A percentile compares a stretch with the other conserved stretches of the same genome.
Evolutionary conservation across 2,113 vertebrate species (phyloP).

Genomic region (Carollia perspicillata): DNA sequence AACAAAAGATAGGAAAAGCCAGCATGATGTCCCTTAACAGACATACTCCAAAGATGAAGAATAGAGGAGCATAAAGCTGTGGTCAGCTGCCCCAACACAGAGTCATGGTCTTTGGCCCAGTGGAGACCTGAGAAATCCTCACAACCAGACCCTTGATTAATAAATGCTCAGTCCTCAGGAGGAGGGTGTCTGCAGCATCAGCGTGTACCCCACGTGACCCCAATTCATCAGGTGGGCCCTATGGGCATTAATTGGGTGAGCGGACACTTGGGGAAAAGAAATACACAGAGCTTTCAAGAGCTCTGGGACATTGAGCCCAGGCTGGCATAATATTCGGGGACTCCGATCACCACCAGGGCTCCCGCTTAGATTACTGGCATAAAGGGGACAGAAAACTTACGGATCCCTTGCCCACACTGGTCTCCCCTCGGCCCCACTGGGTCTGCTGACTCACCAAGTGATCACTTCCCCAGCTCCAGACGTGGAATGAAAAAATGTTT

Average conservation of each 20-base stretch:
- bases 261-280: too few species aligned
- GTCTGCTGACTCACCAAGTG: neutral
- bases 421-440: neutral
- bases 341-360: neutral
- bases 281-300: neutral
- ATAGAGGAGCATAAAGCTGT: neutral
- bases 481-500: neutral
- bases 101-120: too few species aligned
- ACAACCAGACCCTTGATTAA: too few species aligned
- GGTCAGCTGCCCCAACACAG: neutral
- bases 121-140: too few species aligned
- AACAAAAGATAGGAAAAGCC: neutral
- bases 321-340: neutral
- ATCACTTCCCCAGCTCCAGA: neutral
- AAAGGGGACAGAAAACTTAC: neutral
- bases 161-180: too few species aligned
- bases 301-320: neutral
- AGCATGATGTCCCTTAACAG: neutral
- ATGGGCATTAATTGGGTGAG: too few species aligned
- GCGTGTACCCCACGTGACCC: neutral
- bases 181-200: too few species aligned
- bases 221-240: neutral
- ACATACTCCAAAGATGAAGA: neutral
- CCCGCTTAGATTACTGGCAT: neutral
- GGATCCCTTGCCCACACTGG: neutral